phyloP scores from a whole-genome alignment of 2,888 invertebrate species.

The Agrochola macilenta region DNA sequence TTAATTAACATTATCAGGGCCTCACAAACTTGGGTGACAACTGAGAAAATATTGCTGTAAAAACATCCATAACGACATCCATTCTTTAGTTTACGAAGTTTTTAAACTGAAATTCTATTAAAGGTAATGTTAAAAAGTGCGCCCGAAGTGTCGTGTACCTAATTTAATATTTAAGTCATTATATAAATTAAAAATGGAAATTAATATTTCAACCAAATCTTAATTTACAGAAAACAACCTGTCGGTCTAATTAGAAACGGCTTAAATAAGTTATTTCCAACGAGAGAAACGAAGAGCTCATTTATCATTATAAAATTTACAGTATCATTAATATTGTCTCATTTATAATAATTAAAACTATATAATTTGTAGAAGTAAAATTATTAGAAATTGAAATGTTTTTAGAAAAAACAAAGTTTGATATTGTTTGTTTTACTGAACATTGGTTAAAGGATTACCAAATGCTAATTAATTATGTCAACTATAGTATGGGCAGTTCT shows the following conservation, averaged over 20 bases:
- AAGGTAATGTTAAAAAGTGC: background rate
- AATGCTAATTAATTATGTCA: too few relatives aligned
- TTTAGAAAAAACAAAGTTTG: too few relatives aligned
- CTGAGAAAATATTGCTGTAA: constrained; percentile 59
- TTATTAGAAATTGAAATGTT: too few relatives aligned
- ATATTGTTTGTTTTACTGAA: too few relatives aligned
- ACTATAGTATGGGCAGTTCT: too few relatives aligned
- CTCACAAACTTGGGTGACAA: constrained; percentile 65
- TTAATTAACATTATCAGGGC: constrained; percentile 74
- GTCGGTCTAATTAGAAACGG: background rate
- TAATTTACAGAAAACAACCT: background rate
- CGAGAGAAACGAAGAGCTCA: background rate
- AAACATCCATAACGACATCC: constrained; percentile 62
- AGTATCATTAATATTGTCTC: too few relatives aligned
- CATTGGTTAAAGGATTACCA: too few relatives aligned
- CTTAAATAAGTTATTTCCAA: background rate
- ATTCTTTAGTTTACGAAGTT: constrained; percentile 35
- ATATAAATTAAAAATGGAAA: background rate
- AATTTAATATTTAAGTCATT: background rate
- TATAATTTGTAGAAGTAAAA: background rate
- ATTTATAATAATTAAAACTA: background rate
- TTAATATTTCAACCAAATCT: background rate
- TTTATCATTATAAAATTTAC: too few relatives aligned
- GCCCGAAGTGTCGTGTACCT: too few relatives aligned
- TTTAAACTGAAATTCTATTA: background rate